These are phyloP conservation scores for Neolamprologus ventralis DNA, from an alignment of 2,113 vertebrate species.

Conservation along the genomic window DNA sequence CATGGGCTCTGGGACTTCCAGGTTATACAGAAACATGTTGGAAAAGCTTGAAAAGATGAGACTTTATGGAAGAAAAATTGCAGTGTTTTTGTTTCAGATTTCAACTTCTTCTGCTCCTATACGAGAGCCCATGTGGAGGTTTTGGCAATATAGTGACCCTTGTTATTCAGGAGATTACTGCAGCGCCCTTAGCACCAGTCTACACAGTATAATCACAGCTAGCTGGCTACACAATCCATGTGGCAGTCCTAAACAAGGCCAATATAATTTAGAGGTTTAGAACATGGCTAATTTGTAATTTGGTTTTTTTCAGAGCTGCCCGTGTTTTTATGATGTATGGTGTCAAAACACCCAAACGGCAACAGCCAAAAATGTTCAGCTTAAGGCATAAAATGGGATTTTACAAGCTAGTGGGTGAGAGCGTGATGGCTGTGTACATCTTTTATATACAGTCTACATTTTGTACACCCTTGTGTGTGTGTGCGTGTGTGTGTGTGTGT, in stretches of 20 bases:
- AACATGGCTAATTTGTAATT: not conserved
- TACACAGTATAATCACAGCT: not conserved
- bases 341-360: not conserved
- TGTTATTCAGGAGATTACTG: not conserved
- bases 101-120: not conserved
- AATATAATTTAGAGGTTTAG: not conserved
- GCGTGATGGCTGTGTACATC: not conserved
- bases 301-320: not conserved
- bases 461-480: not conserved
- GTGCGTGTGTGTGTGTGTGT: fast-evolving
- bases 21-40: not conserved
- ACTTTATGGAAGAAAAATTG: not conserved
- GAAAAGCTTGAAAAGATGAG: not conserved
- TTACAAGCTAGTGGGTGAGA: not conserved
- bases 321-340: not conserved
- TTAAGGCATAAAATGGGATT: not conserved
- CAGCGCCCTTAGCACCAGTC: not conserved
- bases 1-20: not conserved
- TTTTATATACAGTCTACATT: not conserved
- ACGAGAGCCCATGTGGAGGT: not conserved
- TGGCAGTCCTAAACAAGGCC: not conserved
- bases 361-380: not conserved
- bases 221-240: not conserved
- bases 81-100: not conserved
- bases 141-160: not conserved